Evolutionary conservation across 2,888 invertebrate genomes (phyloP), one percentile per base, ranked within the genome.

Genomic region (Yponomeuta malinellus): DNA sequence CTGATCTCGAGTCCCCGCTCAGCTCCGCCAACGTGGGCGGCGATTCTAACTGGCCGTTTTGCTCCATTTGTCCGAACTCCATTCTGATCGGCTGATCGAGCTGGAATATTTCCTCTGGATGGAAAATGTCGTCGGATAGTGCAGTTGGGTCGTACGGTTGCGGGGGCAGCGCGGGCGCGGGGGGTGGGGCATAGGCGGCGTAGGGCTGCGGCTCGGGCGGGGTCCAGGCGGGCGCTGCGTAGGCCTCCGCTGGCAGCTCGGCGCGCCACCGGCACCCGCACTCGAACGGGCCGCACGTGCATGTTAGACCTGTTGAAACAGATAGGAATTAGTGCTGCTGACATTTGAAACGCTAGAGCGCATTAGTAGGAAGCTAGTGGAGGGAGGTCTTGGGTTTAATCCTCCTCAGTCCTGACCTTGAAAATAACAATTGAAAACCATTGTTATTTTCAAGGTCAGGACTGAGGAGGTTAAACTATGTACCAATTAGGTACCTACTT

Each of bases 51-150:
- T 93, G 83, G 12, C 52, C 52, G 72, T 84, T 89, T 70, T 88
- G 88, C 75, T 93, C 93, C 73, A 92, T 85, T 0, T 83, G 77
- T 2, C 92, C 86, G 74, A 94, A 95, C 77, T 95, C 95, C 0
- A 94, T 87, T 76, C 95, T 89, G 63, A 96, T 92, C 0, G 96
- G 96, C 79, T 96, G 95, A 78, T 96, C 96, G 72, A 96, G 84
- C 81, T 96, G 95, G 84, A 96, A 96, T 74, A 96, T 96, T 83
- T 96, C 96, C 79, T 96, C 96, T 0, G 96, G 95, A 79, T 95
- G 95, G 81, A 96, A 96, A 43, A 95, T 90, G 78, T 96, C 95
- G 65, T 94, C 93, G 0, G 94, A 90, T 37, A 95, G 88, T 0
- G 93, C 86, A 0, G 93, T 89, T 71, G 95, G 94, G 77, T 95